Evolutionary conservation across 1,140 invertebrate genomes (phyloP).

Genomic region (Latrodectus geometricus): DNA sequence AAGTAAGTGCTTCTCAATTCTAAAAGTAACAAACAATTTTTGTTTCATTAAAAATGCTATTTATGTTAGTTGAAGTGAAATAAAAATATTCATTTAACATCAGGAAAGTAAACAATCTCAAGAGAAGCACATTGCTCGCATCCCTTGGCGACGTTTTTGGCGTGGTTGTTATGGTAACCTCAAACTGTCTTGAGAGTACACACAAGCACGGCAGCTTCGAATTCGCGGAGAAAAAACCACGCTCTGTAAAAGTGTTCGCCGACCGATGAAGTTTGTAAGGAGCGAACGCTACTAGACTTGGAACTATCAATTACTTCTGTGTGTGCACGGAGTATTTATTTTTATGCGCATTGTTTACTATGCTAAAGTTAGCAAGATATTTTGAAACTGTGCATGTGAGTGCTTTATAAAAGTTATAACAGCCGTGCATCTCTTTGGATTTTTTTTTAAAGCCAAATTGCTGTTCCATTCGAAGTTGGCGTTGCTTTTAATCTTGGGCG

Average conservation of each 20-base stretch:
- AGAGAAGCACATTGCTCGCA: neutral
- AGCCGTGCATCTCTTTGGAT: slow-evolving; percentile 9
- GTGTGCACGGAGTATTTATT: neutral
- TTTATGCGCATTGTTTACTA: neutral
- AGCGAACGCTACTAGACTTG: neutral
- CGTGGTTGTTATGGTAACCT: slow-evolving; percentile 55
- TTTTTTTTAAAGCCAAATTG: neutral
- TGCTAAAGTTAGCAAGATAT: neutral
- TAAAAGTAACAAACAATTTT: too few species aligned
- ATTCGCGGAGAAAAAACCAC: slow-evolving; percentile 34
- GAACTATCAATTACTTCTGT: neutral
- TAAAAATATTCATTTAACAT: too few species aligned
- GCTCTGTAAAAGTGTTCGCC: neutral
- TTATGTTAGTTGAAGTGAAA: too few species aligned
- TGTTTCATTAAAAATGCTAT: too few species aligned
- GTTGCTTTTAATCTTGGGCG: neutral
- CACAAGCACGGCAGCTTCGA: slow-evolving; percentile 35
- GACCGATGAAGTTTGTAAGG: neutral
- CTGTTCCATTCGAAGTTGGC: neutral
- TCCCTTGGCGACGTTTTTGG: neutral
- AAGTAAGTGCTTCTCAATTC: too few species aligned
- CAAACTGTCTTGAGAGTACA: slow-evolving; percentile 17
- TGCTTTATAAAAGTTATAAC: neutral
- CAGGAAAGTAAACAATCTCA: too few species aligned
- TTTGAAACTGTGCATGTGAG: neutral